A percentile compares a stretch with the other conserved stretches of the same genome.
phyloP scores from a whole-genome alignment of 2,113 vertebrate species.

The Athene cunicularia region DNA sequence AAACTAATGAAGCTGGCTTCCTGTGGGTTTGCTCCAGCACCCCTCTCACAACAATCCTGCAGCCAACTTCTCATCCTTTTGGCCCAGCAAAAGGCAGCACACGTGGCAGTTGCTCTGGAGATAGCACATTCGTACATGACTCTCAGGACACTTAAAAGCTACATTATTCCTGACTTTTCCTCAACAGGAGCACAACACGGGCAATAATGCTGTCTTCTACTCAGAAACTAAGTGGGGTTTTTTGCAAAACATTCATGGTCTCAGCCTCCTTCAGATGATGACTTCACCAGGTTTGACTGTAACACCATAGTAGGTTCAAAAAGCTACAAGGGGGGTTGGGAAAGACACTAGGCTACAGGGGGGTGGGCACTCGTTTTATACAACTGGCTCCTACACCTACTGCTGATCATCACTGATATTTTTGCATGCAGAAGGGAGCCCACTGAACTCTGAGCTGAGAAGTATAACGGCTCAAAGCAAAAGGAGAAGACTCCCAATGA shows the following conservation, averaged over 20 bases:
- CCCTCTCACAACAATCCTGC: background rate
- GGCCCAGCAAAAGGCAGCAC: background rate
- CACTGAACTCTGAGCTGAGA: background rate
- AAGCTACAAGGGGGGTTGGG: background rate
- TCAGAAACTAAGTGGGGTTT: background rate
- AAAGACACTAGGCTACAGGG: background rate
- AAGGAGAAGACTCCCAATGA: background rate
- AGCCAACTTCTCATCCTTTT: background rate
- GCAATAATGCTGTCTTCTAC: background rate
- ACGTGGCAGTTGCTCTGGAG: accelerated
- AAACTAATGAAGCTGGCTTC: background rate
- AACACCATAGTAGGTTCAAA: background rate
- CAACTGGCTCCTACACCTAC: background rate
- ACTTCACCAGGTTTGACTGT: background rate
- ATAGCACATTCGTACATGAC: accelerated
- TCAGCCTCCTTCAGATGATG: background rate
- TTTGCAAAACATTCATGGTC: background rate
- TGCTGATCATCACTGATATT: background rate
- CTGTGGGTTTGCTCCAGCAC: background rate
- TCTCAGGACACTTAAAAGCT: background rate
- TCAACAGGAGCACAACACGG: accelerated
- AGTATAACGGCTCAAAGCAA: background rate
- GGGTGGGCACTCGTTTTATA: background rate
- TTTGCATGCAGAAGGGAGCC: background rate
- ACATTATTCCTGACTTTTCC: background rate